phyloP scores from a whole-genome alignment of 2,113 vertebrate species.

The Nesoenas mayeri region DNA sequence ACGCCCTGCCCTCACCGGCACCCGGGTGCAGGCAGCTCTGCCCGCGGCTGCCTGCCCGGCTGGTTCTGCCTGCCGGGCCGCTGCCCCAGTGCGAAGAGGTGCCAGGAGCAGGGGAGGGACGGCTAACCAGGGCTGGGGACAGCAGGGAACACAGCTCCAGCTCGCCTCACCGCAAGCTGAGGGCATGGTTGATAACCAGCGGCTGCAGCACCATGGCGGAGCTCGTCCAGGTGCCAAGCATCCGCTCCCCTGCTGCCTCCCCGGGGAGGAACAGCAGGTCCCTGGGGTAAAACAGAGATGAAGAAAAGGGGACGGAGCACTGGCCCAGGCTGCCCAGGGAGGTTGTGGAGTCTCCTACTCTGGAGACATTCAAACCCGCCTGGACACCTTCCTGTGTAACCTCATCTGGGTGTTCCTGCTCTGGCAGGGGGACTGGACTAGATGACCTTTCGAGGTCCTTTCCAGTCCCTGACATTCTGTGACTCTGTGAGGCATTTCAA shows the following conservation, averaged over 20 bases:
- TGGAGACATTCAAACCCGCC: too few relatives aligned
- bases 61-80: slow-evolving; percentile 44
- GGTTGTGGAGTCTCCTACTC: too few relatives aligned
- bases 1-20: neutral
- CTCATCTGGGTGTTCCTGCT: too few relatives aligned
- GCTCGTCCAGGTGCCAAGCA: neutral
- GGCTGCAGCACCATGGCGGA: rapidly evolving
- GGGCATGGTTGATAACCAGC: rapidly evolving
- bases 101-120: neutral
- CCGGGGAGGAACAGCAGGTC: neutral
- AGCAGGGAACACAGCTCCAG: neutral
- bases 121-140: rapidly evolving
- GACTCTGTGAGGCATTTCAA: neutral
- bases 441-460: too few relatives aligned
- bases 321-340: too few relatives aligned
- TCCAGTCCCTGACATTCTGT: too few relatives aligned
- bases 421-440: too few relatives aligned
- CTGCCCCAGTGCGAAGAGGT: neutral
- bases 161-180: neutral
- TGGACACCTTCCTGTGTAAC: too few relatives aligned
- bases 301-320: neutral
- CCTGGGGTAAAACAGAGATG: neutral
- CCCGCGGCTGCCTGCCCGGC: neutral
- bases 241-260: neutral
- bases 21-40: neutral